Conservation (phyloP, 2,797 vertebrate species). For the Scyliorhinus canicula region DNA sequence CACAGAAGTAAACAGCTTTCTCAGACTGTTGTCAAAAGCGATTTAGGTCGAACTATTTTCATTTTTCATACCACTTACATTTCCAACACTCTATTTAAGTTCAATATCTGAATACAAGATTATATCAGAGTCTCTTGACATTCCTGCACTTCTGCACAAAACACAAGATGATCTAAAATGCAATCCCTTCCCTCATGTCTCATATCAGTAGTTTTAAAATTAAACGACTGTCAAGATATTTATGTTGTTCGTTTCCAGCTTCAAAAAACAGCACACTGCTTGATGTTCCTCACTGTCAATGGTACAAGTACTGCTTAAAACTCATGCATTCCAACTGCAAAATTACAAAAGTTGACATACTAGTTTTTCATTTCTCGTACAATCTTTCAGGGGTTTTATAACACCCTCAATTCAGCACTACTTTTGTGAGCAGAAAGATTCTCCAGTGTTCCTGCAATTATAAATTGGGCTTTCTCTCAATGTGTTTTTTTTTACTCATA, state of each 20-base stretch:
- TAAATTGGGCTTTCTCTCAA: not conserved
- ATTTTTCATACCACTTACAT: not conserved
- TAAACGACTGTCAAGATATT: not conserved
- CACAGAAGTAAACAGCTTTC: too few relatives aligned
- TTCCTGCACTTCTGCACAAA: not conserved
- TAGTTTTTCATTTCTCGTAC: not conserved
- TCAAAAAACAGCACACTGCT: not conserved
- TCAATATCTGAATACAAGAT: not conserved
- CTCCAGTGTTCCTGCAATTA: not conserved
- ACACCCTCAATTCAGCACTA: not conserved
- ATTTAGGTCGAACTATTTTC: not conserved
- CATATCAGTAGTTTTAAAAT: not conserved
- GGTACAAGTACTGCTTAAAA: not conserved
- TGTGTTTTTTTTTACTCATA: not conserved
- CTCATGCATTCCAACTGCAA: not conserved
- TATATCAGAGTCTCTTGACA: not conserved
- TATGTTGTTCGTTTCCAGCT: not conserved
- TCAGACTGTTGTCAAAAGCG: not conserved
- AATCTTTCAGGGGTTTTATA: not conserved
- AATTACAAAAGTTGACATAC: too few relatives aligned
- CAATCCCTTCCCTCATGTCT: not conserved
- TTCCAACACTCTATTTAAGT: not conserved
- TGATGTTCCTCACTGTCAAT: not conserved
- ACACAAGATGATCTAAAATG: not conserved
- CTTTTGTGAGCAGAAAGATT: too few relatives aligned